Base-by-base conservation (phyloP, 2,888 invertebrate species). In the Polyploca ridens region DNA sequence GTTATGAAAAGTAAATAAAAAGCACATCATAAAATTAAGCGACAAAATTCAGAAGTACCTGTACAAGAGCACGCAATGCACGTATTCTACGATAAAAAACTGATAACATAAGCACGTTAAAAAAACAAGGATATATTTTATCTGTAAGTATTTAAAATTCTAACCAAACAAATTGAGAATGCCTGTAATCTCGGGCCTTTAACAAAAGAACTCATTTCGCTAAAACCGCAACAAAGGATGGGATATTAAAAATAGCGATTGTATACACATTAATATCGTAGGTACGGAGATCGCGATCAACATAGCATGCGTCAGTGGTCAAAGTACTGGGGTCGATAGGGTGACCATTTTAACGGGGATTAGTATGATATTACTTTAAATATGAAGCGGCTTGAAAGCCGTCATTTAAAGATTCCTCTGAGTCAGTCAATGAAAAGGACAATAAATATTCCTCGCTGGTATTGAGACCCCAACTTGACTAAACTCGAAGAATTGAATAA, bases 271-370 rank as follows among this genome's bases (percentile, higher is more conserved):
- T 74, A 76, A 74, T 76, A 73, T 64, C 61, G 69, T 33, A 59
- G 61, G 69, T 33, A 59, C 62, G 68, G 70, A 64, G 70, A 69
- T 64, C 67, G 72, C 74, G 63, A 69, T 64, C 65, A 71, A 69
- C 71, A 67, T 67, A 67, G 69, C 71, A 78, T 78, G 75, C 77
- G 69, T 76, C 77, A 73, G 62, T 78, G 71, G 76, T 78, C 77
- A 77, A 76, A 77, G 77, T 35, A 1, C 49, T n/a, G 16, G 7
- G 3, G 19, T 49, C 19, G 54, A 38, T 33, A 38, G 35, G 59
- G 38, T 27, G 1, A 35, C 27, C 13, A 38, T 60, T 19, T 8
- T 7, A 46, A 7, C 46, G 19, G 19, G 54, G 10, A 19, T 54
- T 19, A 0, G 8, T 3, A 10, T 1, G 49, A 49, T 8, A 6